Base-by-base conservation (phyloP, 2,888 invertebrate species). In the Idaea straminata region DNA sequence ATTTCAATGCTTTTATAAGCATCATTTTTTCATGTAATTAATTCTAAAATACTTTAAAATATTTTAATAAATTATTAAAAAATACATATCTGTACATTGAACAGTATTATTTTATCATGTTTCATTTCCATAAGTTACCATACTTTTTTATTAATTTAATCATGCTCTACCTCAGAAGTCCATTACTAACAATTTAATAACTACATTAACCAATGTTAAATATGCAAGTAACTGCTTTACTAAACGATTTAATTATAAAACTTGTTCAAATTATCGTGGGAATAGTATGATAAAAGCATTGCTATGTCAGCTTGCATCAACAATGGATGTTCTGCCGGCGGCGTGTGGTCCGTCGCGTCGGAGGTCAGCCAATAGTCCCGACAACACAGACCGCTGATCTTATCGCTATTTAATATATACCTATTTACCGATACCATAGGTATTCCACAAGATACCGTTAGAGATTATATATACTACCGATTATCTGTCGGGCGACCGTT, bases 261-360 rank as follows among this genome's bases (percentile, higher is more conserved):
- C 66, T 15, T 57, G 65, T 61, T 66, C 61, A 59, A 58, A 62
- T 59, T 35, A 59, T 63, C 67, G 65, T 70, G 70, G 70, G 69
- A 67, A 68, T 60, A 64, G 66, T 64, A 69, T 69, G 47, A 47
- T 67, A 66, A 64, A 68, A 70, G 70, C 68, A 65, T 66, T 68
- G 66, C 67, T 62, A 62, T 67, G 61, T 62, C 64, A 34, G 63
- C 35, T 64, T 68, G 47, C 59, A 62, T 38, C 57, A 61, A 61
- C 62, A 62, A 64, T 57, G 59, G 61, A 65, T 62, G 57, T 72
- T 72, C 72, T 69, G 69, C 82, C 76, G 81, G 85, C 86, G 87
- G 85, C 86, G 87, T 88, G 89, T 89, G 89, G 88, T 88, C 86
- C 75, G 47, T 47, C 47, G 13, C 79, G 73, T 79, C 75, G 74